Evolutionary conservation across 1,140 invertebrate species (phyloP).

Genomic region (Lepidurus arcticus): DNA sequence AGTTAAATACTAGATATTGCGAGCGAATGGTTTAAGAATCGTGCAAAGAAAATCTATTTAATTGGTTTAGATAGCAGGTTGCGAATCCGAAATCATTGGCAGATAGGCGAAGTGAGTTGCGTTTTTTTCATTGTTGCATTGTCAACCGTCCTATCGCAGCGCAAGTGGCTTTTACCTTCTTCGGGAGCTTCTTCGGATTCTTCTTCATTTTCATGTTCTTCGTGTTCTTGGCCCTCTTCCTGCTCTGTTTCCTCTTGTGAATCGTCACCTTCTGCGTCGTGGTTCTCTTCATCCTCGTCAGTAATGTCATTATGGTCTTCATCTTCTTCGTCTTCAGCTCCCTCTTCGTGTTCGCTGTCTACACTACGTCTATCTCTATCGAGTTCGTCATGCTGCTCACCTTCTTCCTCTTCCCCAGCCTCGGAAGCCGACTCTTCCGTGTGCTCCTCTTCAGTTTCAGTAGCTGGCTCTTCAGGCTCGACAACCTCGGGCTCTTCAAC

Average conservation of each 20-base stretch:
- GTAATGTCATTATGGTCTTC: conserved; percentile 40
- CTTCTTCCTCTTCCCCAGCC: conserved; percentile 28
- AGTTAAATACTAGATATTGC: background rate
- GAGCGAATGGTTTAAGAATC: background rate
- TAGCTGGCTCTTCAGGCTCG: conserved; percentile 39
- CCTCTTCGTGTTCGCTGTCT: conserved; percentile 29
- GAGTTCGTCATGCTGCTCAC: conserved; percentile 2
- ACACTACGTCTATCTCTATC: conserved; percentile 24
- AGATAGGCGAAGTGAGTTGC: conserved; percentile 24
- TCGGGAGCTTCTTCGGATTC: conserved; percentile 34
- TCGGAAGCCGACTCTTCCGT: conserved; percentile 42
- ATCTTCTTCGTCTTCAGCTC: conserved; percentile 34
- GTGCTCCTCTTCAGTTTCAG: conserved; percentile 50
- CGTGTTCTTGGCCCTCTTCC: conserved; percentile 30
- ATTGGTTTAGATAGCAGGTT: background rate
- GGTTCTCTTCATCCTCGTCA: conserved; percentile 35
- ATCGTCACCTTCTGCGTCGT: conserved; percentile 12
- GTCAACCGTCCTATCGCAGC: background rate
- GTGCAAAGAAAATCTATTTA: background rate
- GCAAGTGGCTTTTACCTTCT: conserved; percentile 32
- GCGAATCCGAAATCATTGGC: background rate
- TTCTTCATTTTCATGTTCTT: conserved; percentile 28
- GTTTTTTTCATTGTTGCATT: conserved; percentile 27
- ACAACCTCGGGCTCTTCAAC: conserved; percentile 37
- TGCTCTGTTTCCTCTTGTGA: conserved; percentile 31